Percentiles rank a stretch among this genome's conserved stretches.
phyloP scores from a whole-genome alignment of 2,888 invertebrate genomes.

The Callimorpha dominula region DNA sequence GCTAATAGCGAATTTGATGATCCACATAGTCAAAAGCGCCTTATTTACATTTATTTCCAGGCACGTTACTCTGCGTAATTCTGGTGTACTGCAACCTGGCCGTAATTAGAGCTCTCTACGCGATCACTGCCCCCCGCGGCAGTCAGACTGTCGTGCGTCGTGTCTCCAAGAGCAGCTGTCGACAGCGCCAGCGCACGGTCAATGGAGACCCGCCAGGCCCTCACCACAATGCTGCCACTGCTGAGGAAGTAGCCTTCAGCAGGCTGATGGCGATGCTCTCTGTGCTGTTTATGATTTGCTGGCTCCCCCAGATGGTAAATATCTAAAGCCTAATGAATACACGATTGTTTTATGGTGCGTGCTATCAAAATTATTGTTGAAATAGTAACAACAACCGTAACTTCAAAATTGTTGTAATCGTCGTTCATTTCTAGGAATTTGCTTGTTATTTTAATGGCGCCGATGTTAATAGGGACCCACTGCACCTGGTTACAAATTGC shows the following conservation, averaged over 20 bases:
- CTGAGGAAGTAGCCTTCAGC: constrained; percentile 94
- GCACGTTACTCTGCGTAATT: constrained; percentile 90
- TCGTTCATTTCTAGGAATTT: too few species aligned
- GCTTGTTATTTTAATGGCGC: too few species aligned
- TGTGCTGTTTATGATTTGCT: constrained; percentile 93
- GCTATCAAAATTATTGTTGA: too few species aligned
- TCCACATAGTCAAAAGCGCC: too few species aligned
- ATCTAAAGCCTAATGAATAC: background rate
- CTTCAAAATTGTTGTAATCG: background rate
- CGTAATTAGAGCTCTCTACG: constrained; percentile 91
- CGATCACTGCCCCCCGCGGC: constrained; percentile 79
- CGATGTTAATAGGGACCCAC: too few species aligned
- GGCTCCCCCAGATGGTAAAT: constrained; percentile 95
- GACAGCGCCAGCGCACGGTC: constrained; percentile 56
- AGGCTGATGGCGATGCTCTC: constrained; percentile 94
- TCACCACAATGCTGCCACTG: constrained; percentile 87
- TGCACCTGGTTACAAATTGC: too few species aligned
- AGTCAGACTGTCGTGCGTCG: constrained; percentile 71
- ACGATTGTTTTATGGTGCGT: too few species aligned
- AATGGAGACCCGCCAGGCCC: constrained; percentile 61
- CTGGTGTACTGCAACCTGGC: constrained; percentile 94
- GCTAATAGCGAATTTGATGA: too few species aligned
- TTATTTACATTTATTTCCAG: constrained; percentile 69
- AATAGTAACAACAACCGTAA: background rate
- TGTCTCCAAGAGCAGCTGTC: constrained; percentile 76